Percentiles rank a stretch among this genome's conserved stretches.
Conservation (phyloP, 2,797 vertebrate species). For the Urocyon cinereoargenteus region DNA sequence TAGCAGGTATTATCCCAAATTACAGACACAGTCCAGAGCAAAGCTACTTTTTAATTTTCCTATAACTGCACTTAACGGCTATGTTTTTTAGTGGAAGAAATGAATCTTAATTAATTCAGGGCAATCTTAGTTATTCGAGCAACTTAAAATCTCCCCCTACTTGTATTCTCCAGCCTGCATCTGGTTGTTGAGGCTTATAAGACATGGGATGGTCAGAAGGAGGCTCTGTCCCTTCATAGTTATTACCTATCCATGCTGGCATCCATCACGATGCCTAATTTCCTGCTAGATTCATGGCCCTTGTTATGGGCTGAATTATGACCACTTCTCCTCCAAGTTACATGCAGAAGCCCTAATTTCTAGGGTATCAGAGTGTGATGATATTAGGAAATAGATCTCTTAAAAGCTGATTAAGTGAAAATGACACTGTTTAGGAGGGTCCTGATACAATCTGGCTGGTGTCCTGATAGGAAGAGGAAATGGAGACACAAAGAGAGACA, state of each 20-base stretch:
- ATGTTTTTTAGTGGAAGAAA: not conserved
- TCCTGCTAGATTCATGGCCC: not conserved
- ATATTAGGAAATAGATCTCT: not conserved
- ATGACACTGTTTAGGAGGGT: not conserved
- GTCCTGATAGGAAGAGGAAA: not conserved
- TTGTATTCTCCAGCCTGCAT: not conserved
- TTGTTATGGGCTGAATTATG: rapidly evolving
- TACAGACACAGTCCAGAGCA: not conserved
- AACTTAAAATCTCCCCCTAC: not conserved
- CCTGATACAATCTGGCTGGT: not conserved
- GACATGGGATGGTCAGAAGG: not conserved
- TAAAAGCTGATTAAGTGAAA: not conserved
- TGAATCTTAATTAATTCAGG: not conserved
- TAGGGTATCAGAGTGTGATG: not conserved
- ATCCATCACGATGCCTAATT: not conserved
- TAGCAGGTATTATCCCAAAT: not conserved
- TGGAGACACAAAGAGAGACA: not conserved
- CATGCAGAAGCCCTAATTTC: not conserved
- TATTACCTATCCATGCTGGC: too few species aligned
- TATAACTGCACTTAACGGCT: not conserved
- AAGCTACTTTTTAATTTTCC: not conserved
- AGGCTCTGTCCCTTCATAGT: not conserved
- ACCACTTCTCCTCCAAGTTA: not conserved
- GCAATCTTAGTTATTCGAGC: not conserved
- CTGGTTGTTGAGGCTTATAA: not conserved